Evolutionary conservation across 2,797 vertebrate species (phyloP), one percentile per base, ranked within the genome.

Genomic region (Alauda arvensis): DNA sequence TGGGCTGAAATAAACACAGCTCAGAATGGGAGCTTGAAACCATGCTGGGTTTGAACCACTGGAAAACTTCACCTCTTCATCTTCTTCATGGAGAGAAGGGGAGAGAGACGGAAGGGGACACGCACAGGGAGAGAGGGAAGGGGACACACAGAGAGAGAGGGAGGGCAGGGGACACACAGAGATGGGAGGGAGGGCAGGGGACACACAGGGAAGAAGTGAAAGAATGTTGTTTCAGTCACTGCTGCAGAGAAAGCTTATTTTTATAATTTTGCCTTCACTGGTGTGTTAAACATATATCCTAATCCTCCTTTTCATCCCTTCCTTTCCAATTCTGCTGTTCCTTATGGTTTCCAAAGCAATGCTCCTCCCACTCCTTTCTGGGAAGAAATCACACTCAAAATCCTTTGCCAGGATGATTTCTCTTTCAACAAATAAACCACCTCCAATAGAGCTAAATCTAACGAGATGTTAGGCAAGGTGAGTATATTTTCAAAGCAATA

Each of bases 401-500:
- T 31, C 33, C 21, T 62, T 43, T 43, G 21, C 12, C 48, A 53
- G 23, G 23, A 21, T 29, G 0, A 43, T n/a, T 70, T 46, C 21
- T 59, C 29, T 69, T 70, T 65, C 43, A 66, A 17, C 19, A 77
- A 93, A 68, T 17, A 59, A 9, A 77, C 3, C 26, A 46, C 9
- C 18, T 62, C 20, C 66, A 59, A 43, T 2, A 74, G 1, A 82
- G 43, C 14, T 33, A 56, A 84, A 87, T 31, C 7, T 8, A 83
- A 61, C 0, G 4, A 66, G 28, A 74, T 60, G 60, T 69, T 37
- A 66, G 31, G 31, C 12, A 83, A 83, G 31, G 4, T 43, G 14
- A 60, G 19, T 12, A 39, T 81, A 60, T 68, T 91, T 92, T 69
- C 42, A 72, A 80, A 92, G 31, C 15, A 72, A 70, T 76, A 94